A percentile compares a stretch with the other conserved stretches of the same genome.
phyloP scores from a whole-genome alignment of 2,113 vertebrate species.

The Acanthisitta chloris region DNA sequence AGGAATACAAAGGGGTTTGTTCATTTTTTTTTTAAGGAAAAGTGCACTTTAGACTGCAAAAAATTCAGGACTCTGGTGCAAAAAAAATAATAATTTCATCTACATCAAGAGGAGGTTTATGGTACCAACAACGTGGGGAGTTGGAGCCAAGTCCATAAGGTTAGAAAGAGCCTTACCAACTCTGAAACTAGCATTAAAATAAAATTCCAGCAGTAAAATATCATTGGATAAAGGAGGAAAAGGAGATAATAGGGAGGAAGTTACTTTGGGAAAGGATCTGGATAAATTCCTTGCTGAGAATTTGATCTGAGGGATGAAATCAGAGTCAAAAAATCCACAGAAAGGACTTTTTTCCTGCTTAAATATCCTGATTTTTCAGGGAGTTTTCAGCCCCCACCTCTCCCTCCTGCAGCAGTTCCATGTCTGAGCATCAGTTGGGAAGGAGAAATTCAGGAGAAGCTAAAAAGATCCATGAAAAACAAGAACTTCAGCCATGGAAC shows the following conservation, averaged over 20 bases:
- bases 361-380: not conserved
- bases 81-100: not conserved
- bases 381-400: not conserved
- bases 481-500: not conserved
- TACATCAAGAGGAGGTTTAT: not conserved
- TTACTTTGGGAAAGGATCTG: not conserved
- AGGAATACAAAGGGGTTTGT: not conserved
- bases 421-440: not conserved
- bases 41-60: conserved; percentile 36
- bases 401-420: not conserved
- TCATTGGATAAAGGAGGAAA: not conserved
- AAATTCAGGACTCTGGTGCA: not conserved
- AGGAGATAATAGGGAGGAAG: not conserved
- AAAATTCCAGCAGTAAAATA: not conserved
- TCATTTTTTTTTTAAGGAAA: not conserved
- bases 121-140: not conserved
- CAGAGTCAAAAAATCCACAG: not conserved
- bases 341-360: rapidly evolving
- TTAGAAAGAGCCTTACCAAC: not conserved
- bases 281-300: not conserved
- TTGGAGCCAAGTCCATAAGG: not conserved
- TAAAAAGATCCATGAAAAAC: not conserved
- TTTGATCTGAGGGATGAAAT: not conserved
- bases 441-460: not conserved
- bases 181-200: not conserved